A percentile compares a stretch with the other conserved stretches of the same genome.
Evolutionary conservation across 2,888 invertebrate genomes (phyloP).

Genomic region (Athetis lepigone): DNA sequence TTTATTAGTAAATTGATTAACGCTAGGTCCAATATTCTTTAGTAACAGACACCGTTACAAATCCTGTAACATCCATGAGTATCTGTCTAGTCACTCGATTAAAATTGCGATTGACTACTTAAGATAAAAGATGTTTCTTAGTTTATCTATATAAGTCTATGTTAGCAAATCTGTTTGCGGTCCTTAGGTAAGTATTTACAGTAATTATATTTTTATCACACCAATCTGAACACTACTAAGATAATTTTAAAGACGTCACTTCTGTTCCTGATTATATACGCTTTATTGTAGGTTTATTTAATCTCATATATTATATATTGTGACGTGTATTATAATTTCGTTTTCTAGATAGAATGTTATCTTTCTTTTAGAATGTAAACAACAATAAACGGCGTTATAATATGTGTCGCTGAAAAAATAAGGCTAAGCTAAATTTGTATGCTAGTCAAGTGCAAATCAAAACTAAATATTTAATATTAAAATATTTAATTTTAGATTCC

Average conservation of each 20-base stretch:
- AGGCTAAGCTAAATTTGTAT: neutral
- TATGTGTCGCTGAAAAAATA: neutral
- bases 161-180: conserved; percentile 14
- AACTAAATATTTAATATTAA: no score
- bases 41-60: neutral
- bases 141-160: conserved; percentile 12
- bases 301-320: neutral
- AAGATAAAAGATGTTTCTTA: conserved; percentile 30
- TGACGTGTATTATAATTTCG: no score
- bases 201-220: conserved; percentile 25
- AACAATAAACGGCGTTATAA: neutral
- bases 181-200: neutral
- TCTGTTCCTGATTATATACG: conserved; percentile 14
- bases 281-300: conserved; percentile 6
- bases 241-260: conserved; percentile 33
- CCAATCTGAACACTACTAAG: conserved; percentile 23
- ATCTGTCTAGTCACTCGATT: conserved; percentile 6
- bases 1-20: neutral
- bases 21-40: neutral
- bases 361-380: neutral
- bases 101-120: conserved; percentile 26
- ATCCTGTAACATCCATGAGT: conserved; percentile 5
- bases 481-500: no score
- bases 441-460: no score
- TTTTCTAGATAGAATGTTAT: neutral